Base-by-base conservation (phyloP, 2,888 invertebrate genomes). In the Carpatolechia fugitivella region DNA sequence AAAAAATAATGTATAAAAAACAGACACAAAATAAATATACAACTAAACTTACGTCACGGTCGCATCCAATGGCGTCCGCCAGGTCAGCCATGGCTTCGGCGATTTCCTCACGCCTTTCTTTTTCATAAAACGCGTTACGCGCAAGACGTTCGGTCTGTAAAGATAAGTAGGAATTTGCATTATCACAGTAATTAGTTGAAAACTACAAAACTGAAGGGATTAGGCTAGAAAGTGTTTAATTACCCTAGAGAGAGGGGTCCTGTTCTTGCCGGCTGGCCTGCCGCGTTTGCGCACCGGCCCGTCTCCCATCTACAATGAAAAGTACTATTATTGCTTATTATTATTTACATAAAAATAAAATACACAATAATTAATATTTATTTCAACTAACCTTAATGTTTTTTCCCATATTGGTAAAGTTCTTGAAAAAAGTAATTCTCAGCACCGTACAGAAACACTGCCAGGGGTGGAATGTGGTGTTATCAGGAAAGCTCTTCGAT, bases 211-310 rank as follows among this genome's bases (percentile, higher is more conserved):
- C n/a, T n/a, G n/a, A n/a, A n/a, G n/a, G n/a, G n/a, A n/a, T n/a
- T n/a, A n/a, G n/a, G n/a, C n/a, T n/a, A n/a, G n/a, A n/a, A n/a
- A n/a, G n/a, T 4, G 35, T 14, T 14, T 1, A 14, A 74, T 64
- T 60, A 81, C 81, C 41, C 61, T 52, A 36, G 76, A 69, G 0
- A 80, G 64, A 1, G 80, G 75, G 2, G 62, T 52, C 20, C 81
- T 61, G 51, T 76, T 74, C 36, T 65, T 73, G 5, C 81, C 80
- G 0, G 65, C 52, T 0, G 81, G 80, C 44, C 80, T 64, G 0
- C 81, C 81, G 0, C 80, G 69, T 46, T 56, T 58, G 49, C 64
- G 56, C 38, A 16, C 3, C 5, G 16, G 38, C 1, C 38, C 14
- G 14, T 16, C 8, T 16, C 3, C 24, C 3, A 24, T 24, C 24